Base-by-base conservation (phyloP, 2,888 invertebrate genomes). In the Therioaphis trifolii region DNA sequence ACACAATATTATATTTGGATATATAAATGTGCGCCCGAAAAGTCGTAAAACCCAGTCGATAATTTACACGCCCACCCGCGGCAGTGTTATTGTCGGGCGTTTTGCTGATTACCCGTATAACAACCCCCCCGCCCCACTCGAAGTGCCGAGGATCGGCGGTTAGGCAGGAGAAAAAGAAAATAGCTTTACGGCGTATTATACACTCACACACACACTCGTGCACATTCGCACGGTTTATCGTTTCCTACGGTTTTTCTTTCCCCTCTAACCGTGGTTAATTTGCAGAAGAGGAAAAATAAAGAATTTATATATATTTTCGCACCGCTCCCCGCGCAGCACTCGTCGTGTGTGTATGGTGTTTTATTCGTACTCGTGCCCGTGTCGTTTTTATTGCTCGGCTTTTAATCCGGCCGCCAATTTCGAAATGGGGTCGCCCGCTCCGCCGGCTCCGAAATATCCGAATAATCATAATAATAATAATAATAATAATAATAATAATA, bases 341-440 rank as follows among this genome's bases (percentile, higher is more conserved):
- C 29, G 55, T n/a, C 43, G 24, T 1, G 63, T 11, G 80, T 49
- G 69, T 61, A 29, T 74, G 49, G 35, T 63, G 74, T 82, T 74
- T 82, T 82, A 82, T 82, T 82, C 72, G 72, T 49, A 63, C 63
- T 74, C n/a, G 82, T 82, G 82, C 63, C 74, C 63, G 72, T 82
- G 82, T 82, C 82, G 72, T 82, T 82, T 82, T 82, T 82, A 82
- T 82, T 74, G 82, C 82, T 82, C 82, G n/a, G 74, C 74, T 82
- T 82, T 82, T 82, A 82, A 82, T 82, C 82, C 82, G 24, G 69
- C 46, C 82, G 63, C 82, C 82, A 74, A 82, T 66, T 82, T 52
- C 40, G 72, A 72, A 69, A 71, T 71, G 18, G 80, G 61, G 61
- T 72, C 71, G 78, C 5, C 46, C 52, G 24, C 79, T 58, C 69